Conservation (phyloP, 1,140 invertebrate species). For the Homarus americanus region DNA sequence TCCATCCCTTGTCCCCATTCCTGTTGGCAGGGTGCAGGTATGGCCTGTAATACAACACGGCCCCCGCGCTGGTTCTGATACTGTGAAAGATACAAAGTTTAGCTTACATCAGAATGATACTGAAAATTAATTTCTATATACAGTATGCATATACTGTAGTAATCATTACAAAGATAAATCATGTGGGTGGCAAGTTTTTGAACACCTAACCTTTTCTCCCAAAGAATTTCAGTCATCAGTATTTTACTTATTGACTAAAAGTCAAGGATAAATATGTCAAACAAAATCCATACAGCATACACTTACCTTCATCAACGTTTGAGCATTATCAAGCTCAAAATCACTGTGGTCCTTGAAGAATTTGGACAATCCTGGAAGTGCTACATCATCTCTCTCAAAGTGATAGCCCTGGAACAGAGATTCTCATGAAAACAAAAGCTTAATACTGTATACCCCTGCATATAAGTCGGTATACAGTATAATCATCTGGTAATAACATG, state of each 20-base stretch:
- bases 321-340: constrained; percentile 83
- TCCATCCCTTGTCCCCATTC: constrained; percentile 47
- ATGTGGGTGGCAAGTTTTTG: too few relatives aligned
- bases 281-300: too few relatives aligned
- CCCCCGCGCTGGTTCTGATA: constrained; percentile 60
- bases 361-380: constrained; percentile 81
- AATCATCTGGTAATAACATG: too few relatives aligned
- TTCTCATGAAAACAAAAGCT: neutral
- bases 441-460: neutral
- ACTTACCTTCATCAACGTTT: constrained; percentile 81
- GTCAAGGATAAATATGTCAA: too few relatives aligned
- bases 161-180: too few relatives aligned
- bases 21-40: constrained; percentile 32
- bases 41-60: constrained; percentile 43
- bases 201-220: too few relatives aligned
- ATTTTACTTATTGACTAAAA: too few relatives aligned
- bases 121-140: too few relatives aligned
- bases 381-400: constrained; percentile 84
- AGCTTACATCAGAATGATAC: too few relatives aligned
- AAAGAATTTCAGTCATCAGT: too few relatives aligned
- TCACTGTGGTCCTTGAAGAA: constrained; percentile 82
- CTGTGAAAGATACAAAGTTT: neutral
- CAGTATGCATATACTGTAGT: too few relatives aligned
- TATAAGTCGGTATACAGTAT: too few relatives aligned
- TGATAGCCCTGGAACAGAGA: constrained; percentile 79